Evolutionary conservation across 2,797 vertebrate genomes (phyloP), one percentile per base, ranked within the genome.

Genomic region (Enteromius treurensis): DNA sequence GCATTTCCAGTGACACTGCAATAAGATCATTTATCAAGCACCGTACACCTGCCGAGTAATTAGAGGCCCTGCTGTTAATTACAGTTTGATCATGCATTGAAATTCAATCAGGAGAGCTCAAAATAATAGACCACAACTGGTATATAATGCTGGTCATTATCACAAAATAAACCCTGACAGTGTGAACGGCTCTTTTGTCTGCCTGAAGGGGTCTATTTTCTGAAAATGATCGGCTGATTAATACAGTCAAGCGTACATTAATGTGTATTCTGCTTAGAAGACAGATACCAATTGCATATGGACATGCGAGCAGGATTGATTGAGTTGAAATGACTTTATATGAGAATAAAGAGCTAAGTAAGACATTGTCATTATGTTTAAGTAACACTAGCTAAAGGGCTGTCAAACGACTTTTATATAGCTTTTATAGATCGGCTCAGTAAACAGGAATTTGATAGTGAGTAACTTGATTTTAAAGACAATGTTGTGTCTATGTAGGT

Each of bases 11-110:
- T 81, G 53, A 71, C 68, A 49, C 11, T 11, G 34, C 23, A 76
- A 68, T 67, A 68, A 55, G 49, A 55, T 68, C 49, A 37, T 82
- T 77, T 82, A 55, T 82, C 81, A 69, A 53, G 21, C 14, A 65
- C 21, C 0, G 42, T 49, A 65, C 32, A 76, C 81, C 60, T 77
- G 73, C 51, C 11, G 14, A 32, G 34, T 19, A 45, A 75, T 65
- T 81, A 71, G 17, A 76, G 34, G 11, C 23, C 47, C 81, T 42
- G 73, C 71, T 82, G 71, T 34, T 68, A 77, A 77, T 77, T 68
- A 77, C 70, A 51, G 34, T 40, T 53, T 67, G 71, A 82, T 76
- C 49, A 45, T 17, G 62, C 60, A 55, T 42, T 82, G 47, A 76
- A 76, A 82, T 58, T 77, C 5, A 68, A 77, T 77, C 49, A 68